These are phyloP conservation scores for Mobula hypostoma DNA, from an alignment of 2,113 vertebrate species.

Conservation along the genomic window DNA sequence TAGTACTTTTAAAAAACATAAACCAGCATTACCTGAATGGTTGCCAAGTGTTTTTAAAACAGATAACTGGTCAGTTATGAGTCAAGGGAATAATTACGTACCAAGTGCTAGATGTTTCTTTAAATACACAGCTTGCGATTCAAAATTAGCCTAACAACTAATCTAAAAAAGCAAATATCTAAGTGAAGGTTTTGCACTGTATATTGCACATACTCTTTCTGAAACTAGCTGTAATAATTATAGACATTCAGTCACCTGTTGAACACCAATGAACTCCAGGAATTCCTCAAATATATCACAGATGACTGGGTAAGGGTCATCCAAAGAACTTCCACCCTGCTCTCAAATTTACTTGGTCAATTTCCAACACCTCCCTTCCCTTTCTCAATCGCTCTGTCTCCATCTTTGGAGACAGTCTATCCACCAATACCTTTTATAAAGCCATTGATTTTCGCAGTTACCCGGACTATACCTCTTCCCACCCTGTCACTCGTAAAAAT, in stretches of 20 bases:
- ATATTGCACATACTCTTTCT: neutral
- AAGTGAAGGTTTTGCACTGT: neutral
- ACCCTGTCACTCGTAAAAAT: too few species aligned
- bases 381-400: too few species aligned
- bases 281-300: neutral
- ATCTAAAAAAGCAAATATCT: neutral
- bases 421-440: too few species aligned
- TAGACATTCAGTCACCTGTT: neutral
- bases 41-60: neutral
- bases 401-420: too few species aligned
- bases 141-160: too few species aligned
- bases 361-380: too few species aligned
- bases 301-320: neutral
- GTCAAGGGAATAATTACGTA: neutral
- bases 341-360: too few species aligned
- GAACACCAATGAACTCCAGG: neutral
- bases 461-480: too few species aligned
- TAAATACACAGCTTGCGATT: neutral
- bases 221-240: neutral
- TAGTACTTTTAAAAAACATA: neutral
- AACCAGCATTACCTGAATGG: neutral
- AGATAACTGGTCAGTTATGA: neutral
- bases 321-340: too few species aligned
- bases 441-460: too few species aligned
- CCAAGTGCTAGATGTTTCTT: neutral